Percentiles rank a stretch among this genome's conserved stretches.
These are phyloP conservation scores for Nesidiocoris tenuis DNA, from an alignment of 2,888 invertebrate genomes.

Conservation along the genomic window DNA sequence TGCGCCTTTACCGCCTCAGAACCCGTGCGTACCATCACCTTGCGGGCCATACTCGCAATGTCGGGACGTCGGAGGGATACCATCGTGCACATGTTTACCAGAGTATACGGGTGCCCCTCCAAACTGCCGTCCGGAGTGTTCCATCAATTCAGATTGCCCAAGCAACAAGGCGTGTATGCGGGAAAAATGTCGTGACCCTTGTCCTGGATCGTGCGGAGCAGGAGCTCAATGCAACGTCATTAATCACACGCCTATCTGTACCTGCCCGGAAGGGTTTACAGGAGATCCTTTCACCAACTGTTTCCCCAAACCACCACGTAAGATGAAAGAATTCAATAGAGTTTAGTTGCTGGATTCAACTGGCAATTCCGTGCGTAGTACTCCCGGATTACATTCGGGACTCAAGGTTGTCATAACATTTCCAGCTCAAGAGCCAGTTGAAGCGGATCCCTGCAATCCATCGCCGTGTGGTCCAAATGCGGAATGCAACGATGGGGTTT, in stretches of 20 bases:
- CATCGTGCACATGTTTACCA: constrained; percentile 75
- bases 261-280: constrained; percentile 59
- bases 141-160: constrained; percentile 80
- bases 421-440: constrained; percentile 37
- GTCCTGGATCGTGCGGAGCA: constrained; percentile 71
- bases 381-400: too few species aligned
- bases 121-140: constrained; percentile 79
- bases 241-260: constrained; percentile 62
- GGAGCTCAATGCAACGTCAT: constrained; percentile 68
- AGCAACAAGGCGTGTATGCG: constrained; percentile 71
- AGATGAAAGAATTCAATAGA: not conserved
- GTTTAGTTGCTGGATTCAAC: not conserved
- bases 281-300: constrained; percentile 63
- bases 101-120: constrained; percentile 83
- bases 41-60: constrained; percentile 83
- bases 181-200: constrained; percentile 77
- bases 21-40: constrained; percentile 82
- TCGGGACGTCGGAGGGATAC: constrained; percentile 72
- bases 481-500: constrained; percentile 71
- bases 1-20: constrained; percentile 51
- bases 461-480: constrained; percentile 79
- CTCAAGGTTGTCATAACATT: too few species aligned
- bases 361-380: too few species aligned
- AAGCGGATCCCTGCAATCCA: constrained; percentile 62
- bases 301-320: constrained; percentile 51